Conservation (phyloP, 2,888 invertebrate genomes). For the Agrotis exclamationis region DNA sequence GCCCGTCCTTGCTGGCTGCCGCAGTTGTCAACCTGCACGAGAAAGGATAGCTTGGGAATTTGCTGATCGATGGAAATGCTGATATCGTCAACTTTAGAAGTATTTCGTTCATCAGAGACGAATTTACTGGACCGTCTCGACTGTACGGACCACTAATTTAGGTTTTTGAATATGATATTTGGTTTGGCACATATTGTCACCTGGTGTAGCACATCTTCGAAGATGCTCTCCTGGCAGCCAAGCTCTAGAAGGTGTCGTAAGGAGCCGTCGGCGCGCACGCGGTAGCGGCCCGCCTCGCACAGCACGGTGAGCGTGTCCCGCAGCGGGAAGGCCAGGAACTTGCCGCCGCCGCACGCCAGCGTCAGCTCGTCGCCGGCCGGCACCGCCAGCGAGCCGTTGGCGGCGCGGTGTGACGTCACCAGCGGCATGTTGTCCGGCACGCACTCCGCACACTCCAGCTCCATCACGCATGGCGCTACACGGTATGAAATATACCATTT, state of each 20-base stretch:
- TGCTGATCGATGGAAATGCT: neutral
- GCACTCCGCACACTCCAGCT: constrained; percentile 85
- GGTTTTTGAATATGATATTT: neutral
- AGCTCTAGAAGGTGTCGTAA: constrained; percentile 82
- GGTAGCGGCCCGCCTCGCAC: constrained; percentile 81
- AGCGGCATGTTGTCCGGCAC: constrained; percentile 87
- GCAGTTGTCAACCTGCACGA: constrained; percentile 80
- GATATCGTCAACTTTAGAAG: neutral
- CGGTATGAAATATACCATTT: neutral
- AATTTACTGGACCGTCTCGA: no score
- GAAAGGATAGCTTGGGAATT: neutral
- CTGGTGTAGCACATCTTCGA: constrained; percentile 85
- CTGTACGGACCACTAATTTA: neutral
- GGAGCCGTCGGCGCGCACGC: constrained; percentile 71
- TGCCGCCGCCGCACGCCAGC: constrained; percentile 81
- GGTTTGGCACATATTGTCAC: constrained; percentile 59
- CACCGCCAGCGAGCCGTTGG: constrained; percentile 69
- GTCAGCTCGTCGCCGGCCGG: constrained; percentile 75
- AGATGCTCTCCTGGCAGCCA: constrained; percentile 86
- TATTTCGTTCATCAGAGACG: neutral
- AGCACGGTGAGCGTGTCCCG: constrained; percentile 66
- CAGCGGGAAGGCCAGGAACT: constrained; percentile 81
- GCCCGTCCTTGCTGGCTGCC: constrained; percentile 82
- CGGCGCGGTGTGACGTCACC: constrained; percentile 81
- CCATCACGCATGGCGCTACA: constrained; percentile 80